These are phyloP conservation scores for Scomber colias DNA, from an alignment of 2,113 vertebrate genomes.

Conservation along the genomic window DNA sequence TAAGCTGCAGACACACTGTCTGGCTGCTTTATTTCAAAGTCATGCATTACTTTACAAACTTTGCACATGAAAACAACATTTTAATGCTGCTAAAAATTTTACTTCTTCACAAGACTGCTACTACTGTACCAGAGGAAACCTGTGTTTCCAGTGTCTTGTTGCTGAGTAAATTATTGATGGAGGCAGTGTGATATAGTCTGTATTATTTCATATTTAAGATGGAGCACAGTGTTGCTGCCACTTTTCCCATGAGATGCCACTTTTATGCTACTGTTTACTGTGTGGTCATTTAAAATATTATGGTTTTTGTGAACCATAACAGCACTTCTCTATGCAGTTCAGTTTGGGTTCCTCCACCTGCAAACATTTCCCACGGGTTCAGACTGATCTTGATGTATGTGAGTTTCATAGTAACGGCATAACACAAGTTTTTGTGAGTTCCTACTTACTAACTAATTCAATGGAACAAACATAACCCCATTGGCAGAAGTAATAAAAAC, in stretches of 20 bases:
- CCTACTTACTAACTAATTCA: constrained; percentile 8
- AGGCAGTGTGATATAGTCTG: neutral
- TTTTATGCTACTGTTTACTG: neutral
- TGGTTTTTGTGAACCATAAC: constrained; percentile 1
- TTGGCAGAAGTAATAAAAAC: constrained; percentile 35
- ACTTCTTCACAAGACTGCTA: neutral
- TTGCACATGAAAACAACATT: neutral
- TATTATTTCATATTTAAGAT: neutral
- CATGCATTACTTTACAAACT: neutral
- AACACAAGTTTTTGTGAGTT: constrained; percentile 5
- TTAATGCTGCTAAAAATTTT: neutral
- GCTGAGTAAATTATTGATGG: neutral
- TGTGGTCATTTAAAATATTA: neutral
- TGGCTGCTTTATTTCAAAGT: constrained; percentile 12
- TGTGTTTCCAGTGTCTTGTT: neutral
- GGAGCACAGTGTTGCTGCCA: neutral
- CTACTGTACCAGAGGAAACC: neutral
- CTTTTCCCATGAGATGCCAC: neutral
- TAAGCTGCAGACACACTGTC: neutral
- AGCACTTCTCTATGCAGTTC: constrained; percentile 17
- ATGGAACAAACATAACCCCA: constrained; percentile 8
- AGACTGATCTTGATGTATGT: neutral
- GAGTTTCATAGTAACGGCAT: neutral
- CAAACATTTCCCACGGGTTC: neutral
- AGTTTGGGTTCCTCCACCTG: neutral